Percentiles rank a stretch among this genome's conserved stretches.
These are phyloP conservation scores for Burhinus bistriatus DNA, from an alignment of 2,113 vertebrate genomes.

Conservation along the genomic window DNA sequence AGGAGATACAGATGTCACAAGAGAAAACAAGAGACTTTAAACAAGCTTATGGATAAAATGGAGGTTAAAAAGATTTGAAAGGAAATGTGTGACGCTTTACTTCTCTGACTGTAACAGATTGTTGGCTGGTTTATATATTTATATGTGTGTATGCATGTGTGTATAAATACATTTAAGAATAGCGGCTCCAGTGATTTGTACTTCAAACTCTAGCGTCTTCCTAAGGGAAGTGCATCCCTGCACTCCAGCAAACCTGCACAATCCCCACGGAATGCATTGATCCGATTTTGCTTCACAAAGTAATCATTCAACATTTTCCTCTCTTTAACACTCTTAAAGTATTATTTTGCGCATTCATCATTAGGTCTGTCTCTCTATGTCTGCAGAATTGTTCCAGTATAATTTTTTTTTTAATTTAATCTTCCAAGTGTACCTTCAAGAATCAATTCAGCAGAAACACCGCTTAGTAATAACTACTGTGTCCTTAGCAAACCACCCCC, in stretches of 20 bases:
- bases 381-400: background rate
- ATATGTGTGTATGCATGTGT: background rate
- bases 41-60: background rate
- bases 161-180: background rate
- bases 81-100: background rate
- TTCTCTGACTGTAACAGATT: background rate
- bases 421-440: slow-evolving; percentile 38
- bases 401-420: slow-evolving; percentile 5
- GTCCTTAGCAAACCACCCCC: background rate
- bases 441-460: background rate
- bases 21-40: background rate
- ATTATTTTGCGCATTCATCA: slow-evolving; percentile 19
- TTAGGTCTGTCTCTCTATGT: background rate
- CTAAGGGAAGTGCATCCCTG: background rate
- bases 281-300: slow-evolving; percentile 7
- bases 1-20: background rate
- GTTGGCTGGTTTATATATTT: background rate
- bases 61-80: background rate
- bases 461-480: background rate
- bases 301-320: slow-evolving; percentile 16
- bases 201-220: background rate
- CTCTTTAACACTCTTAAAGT: slow-evolving; percentile 23
- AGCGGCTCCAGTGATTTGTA: slow-evolving; percentile 37
- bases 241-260: background rate
- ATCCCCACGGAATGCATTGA: background rate